Base-by-base conservation (phyloP, 2,888 invertebrate genomes). In the Hirtodrosophila cameraria region DNA sequence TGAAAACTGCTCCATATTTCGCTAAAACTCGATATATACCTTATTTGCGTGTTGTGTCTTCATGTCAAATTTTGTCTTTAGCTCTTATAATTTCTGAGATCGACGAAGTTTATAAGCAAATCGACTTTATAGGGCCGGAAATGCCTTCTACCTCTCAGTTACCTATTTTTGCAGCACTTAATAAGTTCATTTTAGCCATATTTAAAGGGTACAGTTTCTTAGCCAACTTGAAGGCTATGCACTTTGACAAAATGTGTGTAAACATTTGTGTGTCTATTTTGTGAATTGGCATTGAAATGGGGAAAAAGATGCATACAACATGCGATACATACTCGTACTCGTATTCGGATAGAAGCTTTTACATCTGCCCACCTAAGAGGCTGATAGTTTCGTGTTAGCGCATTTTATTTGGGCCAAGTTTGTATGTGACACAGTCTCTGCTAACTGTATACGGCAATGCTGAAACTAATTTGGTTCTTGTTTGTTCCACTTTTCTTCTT, bases 401-500 rank as follows among this genome's bases (percentile, higher is more conserved):
- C 62, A 55, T 43, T 74, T 57, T 49, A 42, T 53, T 71, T 67
- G 42, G 50, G 28, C 46, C 63, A 61, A 71, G 72, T 55, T 57
- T 58, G 64, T 57, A 23, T 42, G 52, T 61, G 58, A 58, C 59
- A 48, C 35, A 43, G 30, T 41, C 38, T 23, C 31, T 57, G 46
- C 71, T 27, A 57, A 65, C 59, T 25, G 45, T 50, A 54, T 58
- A 54, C 45, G 75, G 30, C 71, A 54, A 35, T 52, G 38, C 30
- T 27, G 31, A 58, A 75, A 55, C 54, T 70, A 55, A 59, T 64
- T 73, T 73, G 61, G 60, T 43, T 72, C 50, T 46, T 57, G 25
- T 54, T 55, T 48, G 41, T 43, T 30, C 28, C 18, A 18, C 23
- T 42, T 33, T 41, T 42, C 54, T 60, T 36, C 28, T 54, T 54